These are phyloP conservation scores for Abrostola triplasia DNA, from an alignment of 2,888 invertebrate species.

Conservation along the genomic window DNA sequence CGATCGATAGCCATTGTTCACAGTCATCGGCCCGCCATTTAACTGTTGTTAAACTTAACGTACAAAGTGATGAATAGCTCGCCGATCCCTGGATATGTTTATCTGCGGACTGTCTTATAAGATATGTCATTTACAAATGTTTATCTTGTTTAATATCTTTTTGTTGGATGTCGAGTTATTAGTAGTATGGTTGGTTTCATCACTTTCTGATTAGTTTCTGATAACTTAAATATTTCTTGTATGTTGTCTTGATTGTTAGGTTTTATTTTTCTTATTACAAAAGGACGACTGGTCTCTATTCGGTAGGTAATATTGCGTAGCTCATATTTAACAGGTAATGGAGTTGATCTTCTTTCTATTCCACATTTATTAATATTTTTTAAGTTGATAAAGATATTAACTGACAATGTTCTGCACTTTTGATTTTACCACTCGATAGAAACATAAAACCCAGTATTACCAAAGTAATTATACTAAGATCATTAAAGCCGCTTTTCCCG, in stretches of 20 bases:
- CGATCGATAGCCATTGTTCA: conserved; percentile 76
- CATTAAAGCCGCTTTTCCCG: too few species aligned
- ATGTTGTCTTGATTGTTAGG: conserved; percentile 14
- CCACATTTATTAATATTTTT: too few species aligned
- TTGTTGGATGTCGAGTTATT: conserved; percentile 46
- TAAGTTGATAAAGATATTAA: too few species aligned
- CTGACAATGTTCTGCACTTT: too few species aligned
- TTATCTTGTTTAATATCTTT: conserved; percentile 53
- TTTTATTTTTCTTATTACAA: conserved; percentile 28
- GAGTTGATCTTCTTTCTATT: too few species aligned
- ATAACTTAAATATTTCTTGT: conserved; percentile 46
- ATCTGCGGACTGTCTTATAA: conserved; percentile 66
- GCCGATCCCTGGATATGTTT: conserved; percentile 65
- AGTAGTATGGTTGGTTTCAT: conserved; percentile 43
- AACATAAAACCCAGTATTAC: too few species aligned
- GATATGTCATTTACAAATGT: conserved; percentile 59
- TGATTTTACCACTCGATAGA: too few species aligned
- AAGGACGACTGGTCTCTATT: not conserved
- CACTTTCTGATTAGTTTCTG: conserved; percentile 46
- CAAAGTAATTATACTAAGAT: too few species aligned
- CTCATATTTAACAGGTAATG: too few species aligned
- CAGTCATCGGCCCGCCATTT: conserved; percentile 72
- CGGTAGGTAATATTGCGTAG: too few species aligned
- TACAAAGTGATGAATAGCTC: conserved; percentile 69
- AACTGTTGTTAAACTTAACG: conserved; percentile 70